Percentiles rank a stretch among this genome's conserved stretches.
These are phyloP conservation scores for Acromyrmex echinatior DNA, from an alignment of 1,140 invertebrate species.

Conservation along the genomic window DNA sequence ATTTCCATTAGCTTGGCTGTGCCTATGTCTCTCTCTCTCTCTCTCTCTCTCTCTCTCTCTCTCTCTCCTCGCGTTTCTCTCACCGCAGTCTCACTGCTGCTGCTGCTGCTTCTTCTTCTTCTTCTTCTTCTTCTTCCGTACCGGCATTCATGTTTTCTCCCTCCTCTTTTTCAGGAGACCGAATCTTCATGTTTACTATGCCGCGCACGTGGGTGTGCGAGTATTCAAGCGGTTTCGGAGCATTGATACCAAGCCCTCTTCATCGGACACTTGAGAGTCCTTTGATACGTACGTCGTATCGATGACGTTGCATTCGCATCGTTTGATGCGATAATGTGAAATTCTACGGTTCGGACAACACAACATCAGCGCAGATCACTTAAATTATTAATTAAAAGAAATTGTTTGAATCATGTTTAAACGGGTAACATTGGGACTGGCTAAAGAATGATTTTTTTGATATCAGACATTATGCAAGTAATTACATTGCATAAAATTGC, in stretches of 20 bases:
- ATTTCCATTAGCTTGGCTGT: constrained; percentile 82
- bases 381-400: neutral
- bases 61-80: constrained; percentile 68
- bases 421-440: neutral
- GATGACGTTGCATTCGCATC: constrained; percentile 25
- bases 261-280: constrained; percentile 15
- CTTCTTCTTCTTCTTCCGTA: constrained; percentile 68
- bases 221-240: constrained; percentile 41
- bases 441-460: neutral
- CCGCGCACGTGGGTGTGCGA: constrained; percentile 81
- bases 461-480: constrained; percentile 4
- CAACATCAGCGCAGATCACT: neutral
- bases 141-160: constrained; percentile 66
- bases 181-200: constrained; percentile 76
- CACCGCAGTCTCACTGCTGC: constrained; percentile 34
- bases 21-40: constrained; percentile 73
- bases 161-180: constrained; percentile 66
- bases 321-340: neutral
- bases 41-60: constrained; percentile 71
- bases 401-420: neutral
- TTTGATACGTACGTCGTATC: constrained; percentile 28
- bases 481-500: constrained; percentile 11
- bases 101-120: constrained; percentile 37
- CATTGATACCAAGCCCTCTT: constrained; percentile 36
- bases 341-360: neutral